phyloP scores from a whole-genome alignment of 2,113 vertebrate species.

The Istiophorus platypterus region DNA sequence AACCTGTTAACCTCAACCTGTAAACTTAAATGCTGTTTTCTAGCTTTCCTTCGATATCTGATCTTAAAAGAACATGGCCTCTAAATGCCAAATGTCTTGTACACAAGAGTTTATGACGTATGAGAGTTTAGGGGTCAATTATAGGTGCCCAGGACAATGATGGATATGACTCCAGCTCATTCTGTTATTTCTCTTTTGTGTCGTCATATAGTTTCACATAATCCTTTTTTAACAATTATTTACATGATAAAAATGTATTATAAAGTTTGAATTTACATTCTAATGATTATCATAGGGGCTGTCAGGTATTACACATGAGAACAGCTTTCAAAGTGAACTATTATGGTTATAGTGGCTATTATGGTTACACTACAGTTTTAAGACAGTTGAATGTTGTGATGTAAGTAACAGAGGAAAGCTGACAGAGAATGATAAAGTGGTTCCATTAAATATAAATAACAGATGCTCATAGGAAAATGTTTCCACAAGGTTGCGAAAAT shows the following conservation, averaged over 20 bases:
- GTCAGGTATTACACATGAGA: not conserved
- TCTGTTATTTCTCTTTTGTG: not conserved
- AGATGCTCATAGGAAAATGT: slow-evolving; percentile 43
- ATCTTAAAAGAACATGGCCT: not conserved
- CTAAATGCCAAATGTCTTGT: too few relatives aligned
- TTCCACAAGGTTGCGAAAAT: slow-evolving; percentile 49
- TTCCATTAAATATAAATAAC: not conserved
- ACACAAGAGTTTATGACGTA: too few relatives aligned
- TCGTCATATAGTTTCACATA: not conserved
- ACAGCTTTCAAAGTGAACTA: not conserved
- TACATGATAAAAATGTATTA: not conserved
- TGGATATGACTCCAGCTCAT: slow-evolving; percentile 1
- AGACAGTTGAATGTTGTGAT: not conserved
- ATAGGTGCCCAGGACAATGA: not conserved
- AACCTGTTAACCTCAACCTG: not conserved
- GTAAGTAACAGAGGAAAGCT: not conserved
- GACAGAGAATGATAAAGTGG: not conserved
- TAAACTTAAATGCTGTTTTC: too few relatives aligned
- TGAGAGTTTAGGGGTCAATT: too few relatives aligned
- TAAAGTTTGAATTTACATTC: not conserved
- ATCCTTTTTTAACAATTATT: not conserved
- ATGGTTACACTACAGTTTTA: not conserved
- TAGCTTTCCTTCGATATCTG: too few relatives aligned
- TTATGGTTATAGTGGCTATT: not conserved
- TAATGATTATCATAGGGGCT: not conserved